Percentiles rank a stretch among this genome's conserved stretches.
Conservation (phyloP, 2,113 vertebrate genomes). For the Aptenodytes patagonicus region DNA sequence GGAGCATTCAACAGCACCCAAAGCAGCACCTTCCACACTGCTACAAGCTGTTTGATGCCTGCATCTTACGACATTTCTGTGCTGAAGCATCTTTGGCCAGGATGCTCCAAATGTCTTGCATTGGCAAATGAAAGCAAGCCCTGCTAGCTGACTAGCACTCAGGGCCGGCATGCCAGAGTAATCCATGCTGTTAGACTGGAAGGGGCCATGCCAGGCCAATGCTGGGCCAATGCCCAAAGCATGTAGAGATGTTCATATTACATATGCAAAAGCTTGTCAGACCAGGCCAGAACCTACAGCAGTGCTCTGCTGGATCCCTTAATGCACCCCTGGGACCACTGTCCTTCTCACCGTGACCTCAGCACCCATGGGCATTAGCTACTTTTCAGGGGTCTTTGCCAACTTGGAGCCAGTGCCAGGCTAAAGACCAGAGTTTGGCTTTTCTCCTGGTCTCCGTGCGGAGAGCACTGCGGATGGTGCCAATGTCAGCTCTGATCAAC, state of each 20-base stretch:
- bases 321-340: not conserved
- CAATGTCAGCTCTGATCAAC: not conserved
- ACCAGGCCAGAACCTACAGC: not conserved
- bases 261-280: not conserved
- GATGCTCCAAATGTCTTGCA: not conserved
- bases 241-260: not conserved
- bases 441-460: not conserved
- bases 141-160: not conserved
- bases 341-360: not conserved
- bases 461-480: not conserved
- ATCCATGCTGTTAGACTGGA: not conserved
- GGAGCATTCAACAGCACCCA: not conserved
- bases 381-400: not conserved
- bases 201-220: not conserved
- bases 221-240: not conserved
- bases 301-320: not conserved
- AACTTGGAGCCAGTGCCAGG: not conserved
- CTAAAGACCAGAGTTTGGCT: not conserved
- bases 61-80: rapidly evolving
- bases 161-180: not conserved
- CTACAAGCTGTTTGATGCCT: not conserved
- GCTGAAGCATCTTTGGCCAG: not conserved
- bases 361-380: not conserved
- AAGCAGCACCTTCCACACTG: rapidly evolving
- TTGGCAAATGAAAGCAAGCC: not conserved